Base-by-base conservation (phyloP, 1,140 invertebrate genomes). In the Drosophila sechellia region DNA sequence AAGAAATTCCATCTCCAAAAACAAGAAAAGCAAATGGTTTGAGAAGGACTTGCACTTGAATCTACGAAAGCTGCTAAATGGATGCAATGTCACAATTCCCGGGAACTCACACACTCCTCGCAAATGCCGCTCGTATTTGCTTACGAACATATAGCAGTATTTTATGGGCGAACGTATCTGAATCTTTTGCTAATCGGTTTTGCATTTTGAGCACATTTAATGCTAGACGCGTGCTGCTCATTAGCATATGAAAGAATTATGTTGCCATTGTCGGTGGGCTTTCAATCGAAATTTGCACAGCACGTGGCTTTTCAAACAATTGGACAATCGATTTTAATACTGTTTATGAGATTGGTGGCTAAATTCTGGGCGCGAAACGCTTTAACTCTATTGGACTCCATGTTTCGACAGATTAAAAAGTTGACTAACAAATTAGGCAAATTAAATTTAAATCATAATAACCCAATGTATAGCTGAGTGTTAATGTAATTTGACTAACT, bases 181-280 rank as follows among this genome's bases (percentile, higher is more conserved):
- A 65, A 63, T 59, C 60, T 64, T 42, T 60, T 72, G 75, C 84
- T 89, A 87, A 89, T 87, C 84, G 84, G 54, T 87, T 89, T 74
- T 57, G 83, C 81, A 86, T 81, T 81, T 63, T 56, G 69, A 73
- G 68, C 81, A 65, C 46, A 49, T 81, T 77, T 87, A 87, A 87
- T 87, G 79, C 84, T 57, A 55, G 77, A 84, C 56, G 79, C 84
- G 84, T 87, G 84, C 63, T 75, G 31, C 66, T 77, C 75, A 87
- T 87, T 87, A 79, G 77, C 84, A 87, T 87, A 84, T 89, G 76
- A 72, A 86, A 83, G 69, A 77, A 76, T 76, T 79, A 60, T 76
- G 54, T 57, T 22, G 64, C 42, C 42, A 66, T 59, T 66, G 65
- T 53, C 48, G 60, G 31, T 40, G 31, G 40, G 22, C 39, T 27